Evolutionary conservation across 2,888 invertebrate genomes (phyloP), one percentile per base, ranked within the genome.

Genomic region (Acanthosoma haemorrhoidale): DNA sequence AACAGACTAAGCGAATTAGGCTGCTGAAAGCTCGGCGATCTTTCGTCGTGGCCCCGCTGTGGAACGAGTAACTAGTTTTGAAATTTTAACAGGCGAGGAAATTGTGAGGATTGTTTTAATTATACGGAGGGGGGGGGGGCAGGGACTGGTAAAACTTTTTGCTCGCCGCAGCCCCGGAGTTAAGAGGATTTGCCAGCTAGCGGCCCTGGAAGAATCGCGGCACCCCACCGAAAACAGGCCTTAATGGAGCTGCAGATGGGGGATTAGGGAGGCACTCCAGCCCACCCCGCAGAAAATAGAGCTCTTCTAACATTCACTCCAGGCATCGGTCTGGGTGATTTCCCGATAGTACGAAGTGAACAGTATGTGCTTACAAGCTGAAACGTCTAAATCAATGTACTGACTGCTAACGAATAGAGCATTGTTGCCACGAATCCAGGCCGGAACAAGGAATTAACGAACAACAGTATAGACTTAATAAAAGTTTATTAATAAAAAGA

Each of bases 21-120:
- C 41, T 41, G 13, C 39, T 41, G 16, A 59, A 59, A 32, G 16
- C 59, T 32, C 34, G 15, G 15, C 36, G 39, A 15, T 39, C 39
- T 38, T n/a, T n/a, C n/a, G n/a, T n/a, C 41, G 15, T 25, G 38
- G 60, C 16, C 18, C 34, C 34, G 5, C 16, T n/a, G 21, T 21
- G n/a, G 31, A 64, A 16, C 64, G 64, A 67, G 67, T 67, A 67
- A 67, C 51, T 51, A 67, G 67, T 67, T 67, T 57, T 67, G 67
- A 67, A 67, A 67, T 67, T 67, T 67, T 67, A 67, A 67, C 67
- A 67, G 67, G 67, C 51, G 67, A 67, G 67, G 67, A 67, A 67
- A 67, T 67, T 67, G 57, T 67, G 51, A 67, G 67, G 67, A 67
- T 67, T 67, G 67, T 34, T 64, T 64, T 67, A 51, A 67, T 43